Evolutionary conservation across 2,113 vertebrate genomes (phyloP).

Genomic region (Eubucco bourcierii): DNA sequence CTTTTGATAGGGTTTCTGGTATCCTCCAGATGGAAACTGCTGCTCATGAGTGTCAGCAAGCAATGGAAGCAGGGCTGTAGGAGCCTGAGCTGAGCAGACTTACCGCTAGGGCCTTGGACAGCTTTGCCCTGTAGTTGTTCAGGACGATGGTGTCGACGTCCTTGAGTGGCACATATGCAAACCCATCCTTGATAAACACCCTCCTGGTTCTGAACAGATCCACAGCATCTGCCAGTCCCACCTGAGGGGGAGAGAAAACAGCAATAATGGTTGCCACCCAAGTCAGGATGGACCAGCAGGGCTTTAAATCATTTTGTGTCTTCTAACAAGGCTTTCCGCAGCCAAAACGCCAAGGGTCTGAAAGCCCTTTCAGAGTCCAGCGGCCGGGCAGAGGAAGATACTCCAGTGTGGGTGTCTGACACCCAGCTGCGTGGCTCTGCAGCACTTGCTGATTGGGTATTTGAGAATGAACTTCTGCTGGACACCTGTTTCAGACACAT

Average conservation of each 20-base stretch:
- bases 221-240: constrained; percentile 91
- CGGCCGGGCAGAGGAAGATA: not conserved
- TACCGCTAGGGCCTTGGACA: constrained; percentile 96
- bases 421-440: not conserved
- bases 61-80: not conserved
- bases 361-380: not conserved
- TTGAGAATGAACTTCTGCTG: not conserved
- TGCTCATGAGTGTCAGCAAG: not conserved
- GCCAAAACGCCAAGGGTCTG: not conserved
- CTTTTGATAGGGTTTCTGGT: not conserved
- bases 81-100: constrained; percentile 62
- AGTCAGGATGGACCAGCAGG: not conserved
- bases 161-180: constrained; percentile 87
- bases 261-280: not conserved
- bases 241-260: constrained; percentile 67
- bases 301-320: not conserved
- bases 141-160: constrained; percentile 89
- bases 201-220: constrained; percentile 90
- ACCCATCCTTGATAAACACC: constrained; percentile 88
- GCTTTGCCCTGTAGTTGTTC: constrained; percentile 89
- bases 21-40: not conserved
- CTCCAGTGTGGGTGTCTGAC: not conserved
- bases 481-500: not conserved
- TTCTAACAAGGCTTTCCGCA: not conserved
- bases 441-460: not conserved